Conservation (phyloP, 2,113 vertebrate species). For the Panurus biarmicus region DNA sequence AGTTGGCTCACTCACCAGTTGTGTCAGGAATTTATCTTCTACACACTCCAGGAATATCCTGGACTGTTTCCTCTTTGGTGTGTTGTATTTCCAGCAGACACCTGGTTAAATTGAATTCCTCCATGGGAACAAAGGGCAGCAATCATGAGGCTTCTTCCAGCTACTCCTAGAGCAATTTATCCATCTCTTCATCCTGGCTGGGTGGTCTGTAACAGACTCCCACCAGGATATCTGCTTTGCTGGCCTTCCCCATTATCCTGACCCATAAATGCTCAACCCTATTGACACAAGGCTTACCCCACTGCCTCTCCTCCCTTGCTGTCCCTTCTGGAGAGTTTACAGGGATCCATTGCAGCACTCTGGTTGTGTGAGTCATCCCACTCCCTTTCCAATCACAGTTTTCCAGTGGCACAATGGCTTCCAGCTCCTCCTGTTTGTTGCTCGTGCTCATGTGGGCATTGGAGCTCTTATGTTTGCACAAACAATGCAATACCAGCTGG, state of each 20-base stretch:
- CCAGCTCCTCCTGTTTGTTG: background rate
- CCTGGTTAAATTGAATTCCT: background rate
- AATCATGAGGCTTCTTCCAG: background rate
- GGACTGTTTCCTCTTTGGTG: background rate
- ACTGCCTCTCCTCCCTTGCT: background rate
- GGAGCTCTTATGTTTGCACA: background rate
- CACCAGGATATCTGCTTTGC: background rate
- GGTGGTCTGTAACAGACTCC: background rate
- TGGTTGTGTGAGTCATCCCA: background rate
- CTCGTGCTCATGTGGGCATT: background rate
- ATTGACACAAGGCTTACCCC: background rate
- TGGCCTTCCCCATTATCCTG: background rate
- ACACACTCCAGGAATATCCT: background rate
- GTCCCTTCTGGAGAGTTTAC: background rate
- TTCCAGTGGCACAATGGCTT: background rate
- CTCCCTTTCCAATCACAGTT: rapidly evolving
- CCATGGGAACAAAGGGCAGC: background rate
- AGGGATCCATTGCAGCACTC: background rate
- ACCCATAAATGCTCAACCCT: background rate
- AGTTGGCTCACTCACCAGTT: background rate
- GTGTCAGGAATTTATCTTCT: background rate
- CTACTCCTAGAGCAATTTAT: background rate
- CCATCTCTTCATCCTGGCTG: background rate
- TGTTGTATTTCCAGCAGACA: background rate
- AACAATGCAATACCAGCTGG: background rate